Percentiles rank a stretch among this genome's conserved stretches.
Conservation (phyloP, 2,797 vertebrate species). For the Pygocentrus nattereri region DNA sequence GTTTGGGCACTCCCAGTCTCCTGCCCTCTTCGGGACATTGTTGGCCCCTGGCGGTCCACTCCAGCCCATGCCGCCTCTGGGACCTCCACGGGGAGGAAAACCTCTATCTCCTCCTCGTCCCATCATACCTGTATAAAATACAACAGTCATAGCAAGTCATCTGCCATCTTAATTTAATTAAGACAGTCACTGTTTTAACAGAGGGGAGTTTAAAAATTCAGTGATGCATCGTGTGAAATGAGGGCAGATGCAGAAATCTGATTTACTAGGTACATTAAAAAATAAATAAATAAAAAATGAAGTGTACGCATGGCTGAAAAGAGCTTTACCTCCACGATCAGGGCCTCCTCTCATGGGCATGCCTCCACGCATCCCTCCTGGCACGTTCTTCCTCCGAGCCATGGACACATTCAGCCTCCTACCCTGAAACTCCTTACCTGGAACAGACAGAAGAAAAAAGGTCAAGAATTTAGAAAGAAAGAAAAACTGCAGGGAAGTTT, state of each 20-base stretch:
- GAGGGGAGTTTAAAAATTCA: too few relatives aligned
- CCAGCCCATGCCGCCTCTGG: conserved; percentile 85
- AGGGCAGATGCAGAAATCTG: too few relatives aligned
- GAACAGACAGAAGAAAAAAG: background rate
- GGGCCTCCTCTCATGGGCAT: conserved; percentile 74
- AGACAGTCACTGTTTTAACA: too few relatives aligned
- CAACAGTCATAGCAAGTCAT: too few relatives aligned
- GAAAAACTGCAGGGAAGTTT: too few relatives aligned
- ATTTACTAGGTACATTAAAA: too few relatives aligned
- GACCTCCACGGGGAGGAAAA: conserved; percentile 88
- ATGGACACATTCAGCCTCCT: conserved; percentile 93
- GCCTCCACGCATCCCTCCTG: conserved; percentile 89
- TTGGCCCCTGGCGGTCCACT: conserved; percentile 89
- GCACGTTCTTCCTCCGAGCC: conserved; percentile 90
- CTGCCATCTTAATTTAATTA: too few relatives aligned
- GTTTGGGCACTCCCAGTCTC: conserved; percentile 98
- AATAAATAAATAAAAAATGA: too few relatives aligned
- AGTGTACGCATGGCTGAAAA: too few relatives aligned
- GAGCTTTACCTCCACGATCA: conserved; percentile 86
- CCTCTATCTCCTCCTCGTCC: conserved; percentile 89
- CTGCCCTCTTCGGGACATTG: conserved; percentile 91
- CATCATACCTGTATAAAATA: conserved; percentile 67
- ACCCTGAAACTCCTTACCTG: conserved; percentile 95
- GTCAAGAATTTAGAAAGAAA: background rate
- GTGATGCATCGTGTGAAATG: too few relatives aligned